phyloP scores from a whole-genome alignment of 2,888 invertebrate genomes.

The Eremobia ochroleuca region DNA sequence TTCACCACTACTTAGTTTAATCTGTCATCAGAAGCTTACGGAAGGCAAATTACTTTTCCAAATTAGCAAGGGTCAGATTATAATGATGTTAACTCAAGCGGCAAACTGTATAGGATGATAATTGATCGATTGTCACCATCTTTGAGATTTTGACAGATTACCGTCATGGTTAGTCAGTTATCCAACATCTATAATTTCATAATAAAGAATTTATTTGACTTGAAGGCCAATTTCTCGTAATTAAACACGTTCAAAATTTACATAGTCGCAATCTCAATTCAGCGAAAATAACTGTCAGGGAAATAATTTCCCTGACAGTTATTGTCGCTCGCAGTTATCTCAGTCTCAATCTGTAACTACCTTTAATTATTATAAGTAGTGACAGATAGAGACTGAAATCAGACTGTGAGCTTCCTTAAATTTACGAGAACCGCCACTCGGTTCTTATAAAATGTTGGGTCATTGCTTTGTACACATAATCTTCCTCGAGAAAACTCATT shows the following conservation, averaged over 20 bases:
- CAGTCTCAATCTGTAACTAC: no score
- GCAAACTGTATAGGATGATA: background rate
- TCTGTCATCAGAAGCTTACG: constrained; percentile 23
- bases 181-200: background rate
- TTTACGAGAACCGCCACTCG: no score
- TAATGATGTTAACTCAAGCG: background rate
- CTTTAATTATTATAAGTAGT: no score
- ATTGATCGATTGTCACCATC: background rate
- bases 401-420: background rate
- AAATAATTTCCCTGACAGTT: no score
- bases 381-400: background rate
- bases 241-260: background rate
- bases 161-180: background rate
- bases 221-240: background rate
- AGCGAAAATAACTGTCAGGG: background rate
- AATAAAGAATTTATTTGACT: background rate
- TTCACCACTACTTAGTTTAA: constrained; percentile 17
- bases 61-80: constrained; percentile 8
- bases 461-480: background rate
- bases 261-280: background rate
- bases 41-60: background rate
- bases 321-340: no score
- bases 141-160: background rate
- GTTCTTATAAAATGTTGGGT: background rate
- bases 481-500: constrained; percentile 25